These are phyloP conservation scores for Aspidapion aeneum DNA, from an alignment of 2,888 invertebrate genomes.

Conservation along the genomic window DNA sequence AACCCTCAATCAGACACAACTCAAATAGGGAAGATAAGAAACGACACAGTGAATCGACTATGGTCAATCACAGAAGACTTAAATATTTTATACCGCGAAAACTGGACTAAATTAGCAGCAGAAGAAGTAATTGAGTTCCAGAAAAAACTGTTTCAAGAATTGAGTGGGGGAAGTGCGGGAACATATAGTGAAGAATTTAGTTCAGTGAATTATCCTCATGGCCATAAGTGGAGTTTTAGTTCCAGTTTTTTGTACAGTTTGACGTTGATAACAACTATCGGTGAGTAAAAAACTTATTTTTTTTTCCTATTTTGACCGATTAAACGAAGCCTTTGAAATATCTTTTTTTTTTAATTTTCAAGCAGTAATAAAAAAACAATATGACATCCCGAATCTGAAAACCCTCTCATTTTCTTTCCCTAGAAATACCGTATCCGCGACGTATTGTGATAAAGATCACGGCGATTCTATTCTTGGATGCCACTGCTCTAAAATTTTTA, in stretches of 20 bases:
- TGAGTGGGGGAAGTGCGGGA: conserved; percentile 32
- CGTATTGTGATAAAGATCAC: too few relatives aligned
- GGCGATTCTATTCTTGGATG: too few relatives aligned
- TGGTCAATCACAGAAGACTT: conserved; percentile 86
- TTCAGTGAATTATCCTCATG: conserved; percentile 39
- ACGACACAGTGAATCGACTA: conserved; percentile 72
- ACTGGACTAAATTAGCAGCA: conserved; percentile 88
- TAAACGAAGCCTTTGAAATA: too few relatives aligned
- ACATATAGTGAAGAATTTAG: conserved; percentile 26
- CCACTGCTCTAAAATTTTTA: too few relatives aligned
- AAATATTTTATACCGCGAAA: conserved; percentile 86
- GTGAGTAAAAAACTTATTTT: conserved; percentile 68
- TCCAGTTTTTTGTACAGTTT: conserved; percentile 90
- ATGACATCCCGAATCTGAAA: too few relatives aligned
- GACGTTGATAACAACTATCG: conserved; percentile 92
- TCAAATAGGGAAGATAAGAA: conserved; percentile 55
- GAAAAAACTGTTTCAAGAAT: conserved; percentile 55
- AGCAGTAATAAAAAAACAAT: too few relatives aligned
- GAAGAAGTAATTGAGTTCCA: conserved; percentile 84
- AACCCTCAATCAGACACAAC: conserved; percentile 49
- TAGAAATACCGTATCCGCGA: too few relatives aligned
- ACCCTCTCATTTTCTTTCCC: too few relatives aligned
- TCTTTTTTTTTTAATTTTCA: too few relatives aligned
- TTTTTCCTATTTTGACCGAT: too few relatives aligned
- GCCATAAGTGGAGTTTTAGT: conserved; percentile 86